Conservation (phyloP, 2,888 invertebrate species). For the Leptopterna dolabrata region DNA sequence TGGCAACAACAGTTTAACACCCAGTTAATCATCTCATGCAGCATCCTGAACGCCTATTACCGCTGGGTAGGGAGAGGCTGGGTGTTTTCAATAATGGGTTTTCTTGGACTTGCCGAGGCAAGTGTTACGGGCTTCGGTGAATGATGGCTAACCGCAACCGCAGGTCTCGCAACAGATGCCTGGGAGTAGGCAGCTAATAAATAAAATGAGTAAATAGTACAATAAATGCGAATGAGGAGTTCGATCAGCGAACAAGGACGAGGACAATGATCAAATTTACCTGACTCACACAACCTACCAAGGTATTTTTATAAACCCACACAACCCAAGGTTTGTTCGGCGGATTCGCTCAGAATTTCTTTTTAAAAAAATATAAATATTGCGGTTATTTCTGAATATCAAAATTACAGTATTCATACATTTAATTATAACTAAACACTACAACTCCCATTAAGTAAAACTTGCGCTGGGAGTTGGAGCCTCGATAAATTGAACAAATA, state of each 20-base stretch:
- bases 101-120: constrained; percentile 5
- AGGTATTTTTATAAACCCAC: too few relatives aligned
- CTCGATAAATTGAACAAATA: too few relatives aligned
- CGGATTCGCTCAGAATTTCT: too few relatives aligned
- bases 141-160: neutral
- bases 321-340: too few relatives aligned
- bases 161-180: neutral
- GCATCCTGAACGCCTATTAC: neutral
- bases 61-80: neutral
- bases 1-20: constrained; percentile 7
- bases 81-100: constrained; percentile 27
- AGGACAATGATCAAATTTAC: too few relatives aligned
- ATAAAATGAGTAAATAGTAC: neutral
- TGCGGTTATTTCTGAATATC: too few relatives aligned
- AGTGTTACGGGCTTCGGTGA: neutral
- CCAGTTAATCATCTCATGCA: neutral
- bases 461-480: too few relatives aligned
- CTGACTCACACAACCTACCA: too few relatives aligned
- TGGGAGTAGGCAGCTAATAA: neutral
- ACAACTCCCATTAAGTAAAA: too few relatives aligned
- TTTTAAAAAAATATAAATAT: too few relatives aligned
- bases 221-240: neutral
- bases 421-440: too few relatives aligned
- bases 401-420: too few relatives aligned
- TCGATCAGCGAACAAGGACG: neutral